Evolutionary conservation across 2,113 vertebrate species (phyloP).

Genomic region (Microtus richardsoni): DNA sequence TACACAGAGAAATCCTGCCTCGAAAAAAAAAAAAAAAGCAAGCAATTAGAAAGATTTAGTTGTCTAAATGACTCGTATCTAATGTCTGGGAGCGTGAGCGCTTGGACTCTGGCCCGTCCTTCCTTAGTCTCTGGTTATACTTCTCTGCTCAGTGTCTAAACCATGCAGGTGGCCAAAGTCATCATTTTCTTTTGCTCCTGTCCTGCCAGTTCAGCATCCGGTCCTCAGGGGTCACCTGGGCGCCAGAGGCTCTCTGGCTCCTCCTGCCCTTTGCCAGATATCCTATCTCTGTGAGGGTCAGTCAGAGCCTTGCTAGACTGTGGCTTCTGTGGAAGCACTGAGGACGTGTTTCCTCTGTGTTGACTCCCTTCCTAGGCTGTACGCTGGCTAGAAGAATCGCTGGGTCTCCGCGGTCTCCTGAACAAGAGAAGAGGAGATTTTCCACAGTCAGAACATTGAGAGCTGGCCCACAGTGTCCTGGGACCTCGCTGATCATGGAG

Average conservation of each 20-base stretch:
- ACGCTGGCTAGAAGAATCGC: neutral
- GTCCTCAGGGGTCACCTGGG: neutral
- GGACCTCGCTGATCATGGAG: neutral
- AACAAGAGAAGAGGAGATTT: neutral
- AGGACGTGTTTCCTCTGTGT: neutral
- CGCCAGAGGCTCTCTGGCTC: neutral
- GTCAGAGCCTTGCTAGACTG: neutral
- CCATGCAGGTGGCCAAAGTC: neutral
- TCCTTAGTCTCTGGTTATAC: neutral
- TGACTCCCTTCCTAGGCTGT: neutral
- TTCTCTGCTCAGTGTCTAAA: neutral
- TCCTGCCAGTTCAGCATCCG: neutral
- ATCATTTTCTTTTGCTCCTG: neutral
- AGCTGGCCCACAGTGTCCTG: neutral
- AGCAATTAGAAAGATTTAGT: neutral
- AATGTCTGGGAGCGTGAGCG: neutral
- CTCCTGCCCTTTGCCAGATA: neutral
- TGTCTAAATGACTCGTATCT: neutral
- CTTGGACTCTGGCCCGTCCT: neutral
- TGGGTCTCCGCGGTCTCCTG: neutral
- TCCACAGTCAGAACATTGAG: neutral
- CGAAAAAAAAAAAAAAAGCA: too few relatives aligned
- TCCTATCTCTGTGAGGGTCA: neutral
- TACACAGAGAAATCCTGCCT: too few relatives aligned
- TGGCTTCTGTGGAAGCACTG: neutral